phyloP scores from a whole-genome alignment of 2,113 vertebrate species.

The Theristicus caerulescens region DNA sequence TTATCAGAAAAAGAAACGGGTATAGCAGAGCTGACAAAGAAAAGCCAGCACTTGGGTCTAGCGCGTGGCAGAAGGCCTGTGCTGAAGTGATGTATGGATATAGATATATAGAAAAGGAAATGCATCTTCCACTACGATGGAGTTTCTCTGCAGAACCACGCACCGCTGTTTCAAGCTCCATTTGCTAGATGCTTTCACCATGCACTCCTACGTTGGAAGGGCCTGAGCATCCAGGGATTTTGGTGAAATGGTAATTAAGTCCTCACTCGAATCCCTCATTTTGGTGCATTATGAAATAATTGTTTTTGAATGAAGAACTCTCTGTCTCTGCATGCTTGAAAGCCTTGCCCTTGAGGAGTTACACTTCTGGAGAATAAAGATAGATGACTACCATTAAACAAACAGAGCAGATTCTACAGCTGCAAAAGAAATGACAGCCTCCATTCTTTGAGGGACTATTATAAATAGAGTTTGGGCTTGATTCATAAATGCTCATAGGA shows the following conservation, averaged over 20 bases:
- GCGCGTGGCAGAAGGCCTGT: not conserved
- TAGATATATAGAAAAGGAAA: not conserved
- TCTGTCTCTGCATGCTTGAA: constrained; percentile 31
- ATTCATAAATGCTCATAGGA: constrained; percentile 1
- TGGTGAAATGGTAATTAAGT: constrained; percentile 41
- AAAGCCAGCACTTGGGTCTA: not conserved
- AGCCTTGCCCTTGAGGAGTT: constrained; percentile 45
- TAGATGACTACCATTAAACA: constrained; percentile 40
- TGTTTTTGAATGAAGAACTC: constrained; percentile 15
- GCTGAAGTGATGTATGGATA: not conserved
- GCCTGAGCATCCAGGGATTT: not conserved
- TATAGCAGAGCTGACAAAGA: not conserved
- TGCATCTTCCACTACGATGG: not conserved
- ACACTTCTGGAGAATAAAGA: constrained; percentile 48
- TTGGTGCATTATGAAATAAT: constrained; percentile 44
- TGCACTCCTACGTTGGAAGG: not conserved
- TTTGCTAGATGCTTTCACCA: not conserved
- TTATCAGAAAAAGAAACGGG: not conserved
- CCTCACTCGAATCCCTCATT: constrained; percentile 12
- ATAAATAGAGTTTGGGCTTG: constrained; percentile 6
- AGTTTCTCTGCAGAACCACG: not conserved
- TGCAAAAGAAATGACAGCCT: constrained; percentile 12
- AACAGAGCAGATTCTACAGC: constrained; percentile 42
- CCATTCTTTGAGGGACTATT: not conserved
- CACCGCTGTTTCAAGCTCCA: not conserved